These are phyloP conservation scores for Lagopus muta DNA, from an alignment of 2,113 vertebrate genomes.

Conservation along the genomic window DNA sequence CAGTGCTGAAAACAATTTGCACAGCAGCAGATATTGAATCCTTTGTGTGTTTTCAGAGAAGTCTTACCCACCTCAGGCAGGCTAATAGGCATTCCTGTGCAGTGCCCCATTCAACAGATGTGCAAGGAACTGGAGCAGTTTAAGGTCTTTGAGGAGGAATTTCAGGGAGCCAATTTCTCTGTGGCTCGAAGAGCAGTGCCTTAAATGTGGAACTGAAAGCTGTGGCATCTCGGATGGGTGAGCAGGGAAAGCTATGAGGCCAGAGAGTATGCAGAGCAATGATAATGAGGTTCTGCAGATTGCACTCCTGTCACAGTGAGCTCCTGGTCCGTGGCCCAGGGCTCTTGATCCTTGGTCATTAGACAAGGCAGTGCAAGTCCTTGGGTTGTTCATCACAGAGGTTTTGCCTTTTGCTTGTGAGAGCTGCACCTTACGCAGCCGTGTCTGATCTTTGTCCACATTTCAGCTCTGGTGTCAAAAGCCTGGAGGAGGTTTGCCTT, in stretches of 20 bases:
- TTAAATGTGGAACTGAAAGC: not conserved
- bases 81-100: not conserved
- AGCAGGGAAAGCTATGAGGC: not conserved
- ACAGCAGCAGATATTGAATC: not conserved
- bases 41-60: not conserved
- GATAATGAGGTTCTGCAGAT: rapidly evolving
- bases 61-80: not conserved
- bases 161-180: not conserved
- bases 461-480: constrained; percentile 82
- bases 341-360: not conserved
- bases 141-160: not conserved
- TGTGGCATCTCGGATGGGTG: not conserved
- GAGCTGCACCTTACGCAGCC: rapidly evolving
- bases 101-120: rapidly evolving
- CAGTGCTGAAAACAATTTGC: not conserved
- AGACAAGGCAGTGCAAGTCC: not conserved
- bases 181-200: not conserved
- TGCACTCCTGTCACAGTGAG: rapidly evolving
- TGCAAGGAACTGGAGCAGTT: not conserved
- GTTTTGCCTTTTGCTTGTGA: not conserved
- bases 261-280: not conserved
- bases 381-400: rapidly evolving
- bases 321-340: rapidly evolving
- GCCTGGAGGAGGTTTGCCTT: constrained; percentile 92
- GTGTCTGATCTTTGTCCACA: not conserved